A percentile compares a stretch with the other conserved stretches of the same genome.
Conservation (phyloP, 2,888 invertebrate species). For the Adelognathus sp. region DNA sequence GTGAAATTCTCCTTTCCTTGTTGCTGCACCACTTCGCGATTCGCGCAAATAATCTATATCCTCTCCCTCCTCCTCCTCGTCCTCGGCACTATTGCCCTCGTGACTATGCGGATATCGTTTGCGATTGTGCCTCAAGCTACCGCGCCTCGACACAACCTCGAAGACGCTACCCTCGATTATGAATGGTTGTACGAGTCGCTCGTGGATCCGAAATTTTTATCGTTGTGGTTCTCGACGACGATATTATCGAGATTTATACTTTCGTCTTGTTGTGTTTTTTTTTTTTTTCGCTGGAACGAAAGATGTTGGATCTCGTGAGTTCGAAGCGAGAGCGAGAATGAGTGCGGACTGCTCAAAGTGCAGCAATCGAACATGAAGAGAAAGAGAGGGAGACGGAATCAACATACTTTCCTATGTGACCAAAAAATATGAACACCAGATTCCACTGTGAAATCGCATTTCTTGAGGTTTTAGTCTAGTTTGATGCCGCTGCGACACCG, state of each 20-base stretch:
- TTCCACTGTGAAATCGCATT: no score
- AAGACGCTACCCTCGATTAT: constrained; percentile 59
- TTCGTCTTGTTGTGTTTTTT: neutral
- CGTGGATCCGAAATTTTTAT: neutral
- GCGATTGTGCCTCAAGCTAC: constrained; percentile 50
- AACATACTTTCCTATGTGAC: no score
- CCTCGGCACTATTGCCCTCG: constrained; percentile 46
- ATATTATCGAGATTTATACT: neutral
- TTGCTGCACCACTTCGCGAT: constrained; percentile 36
- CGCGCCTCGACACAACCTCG: constrained; percentile 49
- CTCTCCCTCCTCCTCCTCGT: constrained; percentile 48
- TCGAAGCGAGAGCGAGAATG: neutral
- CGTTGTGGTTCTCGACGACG: constrained; percentile 8
- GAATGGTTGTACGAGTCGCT: constrained; percentile 36
- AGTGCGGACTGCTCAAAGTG: neutral
- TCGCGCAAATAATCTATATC: constrained; percentile 20
- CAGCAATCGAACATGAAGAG: neutral
- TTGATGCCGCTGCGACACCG: no score
- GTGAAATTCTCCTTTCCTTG: constrained; percentile 42
- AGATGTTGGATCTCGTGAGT: constrained; percentile 12
- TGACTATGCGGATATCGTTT: constrained; percentile 37
- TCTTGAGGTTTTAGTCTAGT: no score
- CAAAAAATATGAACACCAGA: no score
- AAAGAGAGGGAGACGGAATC: constrained; percentile 1
- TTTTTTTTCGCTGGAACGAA: neutral